phyloP scores from a whole-genome alignment of 2,797 vertebrate genomes.

The Siniperca obscura region DNA sequence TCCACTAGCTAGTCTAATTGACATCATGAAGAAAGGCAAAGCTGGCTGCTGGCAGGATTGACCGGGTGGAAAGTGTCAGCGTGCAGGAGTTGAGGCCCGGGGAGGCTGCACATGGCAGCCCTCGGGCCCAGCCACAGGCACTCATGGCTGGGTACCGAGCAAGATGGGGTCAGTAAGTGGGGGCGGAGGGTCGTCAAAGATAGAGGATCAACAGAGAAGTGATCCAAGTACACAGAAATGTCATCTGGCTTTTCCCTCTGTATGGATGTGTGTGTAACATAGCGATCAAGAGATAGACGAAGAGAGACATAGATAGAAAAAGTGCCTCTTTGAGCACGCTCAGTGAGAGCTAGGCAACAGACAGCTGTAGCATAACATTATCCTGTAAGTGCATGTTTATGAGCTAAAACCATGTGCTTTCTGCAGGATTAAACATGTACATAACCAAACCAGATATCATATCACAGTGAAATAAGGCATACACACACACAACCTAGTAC shows the following conservation, averaged over 20 bases:
- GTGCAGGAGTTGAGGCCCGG: constrained; percentile 21
- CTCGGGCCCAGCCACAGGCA: constrained; percentile 34
- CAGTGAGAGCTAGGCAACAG: constrained; percentile 29
- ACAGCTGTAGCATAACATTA: constrained; percentile 51
- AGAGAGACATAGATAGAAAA: constrained; percentile 9
- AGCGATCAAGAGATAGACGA: background rate
- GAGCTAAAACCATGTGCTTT: constrained; percentile 47
- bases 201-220: constrained; percentile 42
- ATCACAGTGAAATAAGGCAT: constrained; percentile 28
- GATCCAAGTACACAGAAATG: constrained; percentile 41
- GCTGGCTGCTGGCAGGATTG: constrained; percentile 47
- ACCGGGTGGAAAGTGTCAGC: constrained; percentile 46
- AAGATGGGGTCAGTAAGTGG: constrained; percentile 43
- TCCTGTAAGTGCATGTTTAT: constrained; percentile 56
- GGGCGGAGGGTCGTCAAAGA: constrained; percentile 14
- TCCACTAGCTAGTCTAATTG: constrained; percentile 43
- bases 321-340: constrained; percentile 17
- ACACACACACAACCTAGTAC: background rate
- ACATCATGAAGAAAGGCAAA: constrained; percentile 56
- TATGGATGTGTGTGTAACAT: constrained; percentile 1
- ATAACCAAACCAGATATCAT: constrained; percentile 37
- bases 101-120: constrained; percentile 49
- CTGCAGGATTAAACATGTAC: constrained; percentile 52
- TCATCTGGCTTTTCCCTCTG: constrained; percentile 32
- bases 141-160: constrained; percentile 24